Evolutionary conservation across 2,797 vertebrate species (phyloP).

Genomic region (Anguilla anguilla): DNA sequence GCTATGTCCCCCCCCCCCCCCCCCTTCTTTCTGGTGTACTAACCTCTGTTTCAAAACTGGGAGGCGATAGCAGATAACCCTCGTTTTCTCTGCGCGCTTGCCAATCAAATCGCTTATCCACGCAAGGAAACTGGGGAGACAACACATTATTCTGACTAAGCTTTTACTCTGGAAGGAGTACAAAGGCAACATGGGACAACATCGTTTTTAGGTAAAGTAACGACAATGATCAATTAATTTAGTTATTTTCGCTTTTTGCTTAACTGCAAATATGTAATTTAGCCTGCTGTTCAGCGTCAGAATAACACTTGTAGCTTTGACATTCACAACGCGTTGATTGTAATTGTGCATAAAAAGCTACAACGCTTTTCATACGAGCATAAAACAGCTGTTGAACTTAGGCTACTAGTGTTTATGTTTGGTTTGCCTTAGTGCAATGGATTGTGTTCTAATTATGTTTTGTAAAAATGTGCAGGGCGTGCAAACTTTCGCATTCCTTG

Average conservation of each 20-base stretch:
- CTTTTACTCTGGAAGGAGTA: conserved; percentile 2
- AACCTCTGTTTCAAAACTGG: conserved; percentile 44
- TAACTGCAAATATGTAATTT: background rate
- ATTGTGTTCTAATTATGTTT: background rate
- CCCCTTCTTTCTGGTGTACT: conserved; percentile 21
- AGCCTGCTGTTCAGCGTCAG: background rate
- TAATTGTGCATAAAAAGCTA: background rate
- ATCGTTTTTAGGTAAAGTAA: conserved; percentile 37
- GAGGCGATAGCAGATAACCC: conserved; percentile 17
- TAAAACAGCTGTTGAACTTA: background rate
- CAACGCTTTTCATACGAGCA: background rate
- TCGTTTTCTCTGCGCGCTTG: background rate
- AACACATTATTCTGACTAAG: background rate
- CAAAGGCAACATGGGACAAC: conserved; percentile 32
- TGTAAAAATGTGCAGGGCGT: background rate
- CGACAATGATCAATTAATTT: background rate
- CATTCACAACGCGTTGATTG: background rate
- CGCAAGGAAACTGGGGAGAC: background rate
- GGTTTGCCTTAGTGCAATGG: background rate
- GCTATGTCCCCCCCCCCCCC: conserved; percentile 33
- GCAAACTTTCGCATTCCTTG: background rate
- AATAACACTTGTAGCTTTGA: conserved; percentile 44
- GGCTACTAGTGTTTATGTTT: background rate
- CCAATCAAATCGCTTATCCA: background rate
- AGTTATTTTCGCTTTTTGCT: background rate